These are phyloP conservation scores for Pseudochromis fuscus DNA, from an alignment of 2,797 vertebrate genomes.

Conservation along the genomic window DNA sequence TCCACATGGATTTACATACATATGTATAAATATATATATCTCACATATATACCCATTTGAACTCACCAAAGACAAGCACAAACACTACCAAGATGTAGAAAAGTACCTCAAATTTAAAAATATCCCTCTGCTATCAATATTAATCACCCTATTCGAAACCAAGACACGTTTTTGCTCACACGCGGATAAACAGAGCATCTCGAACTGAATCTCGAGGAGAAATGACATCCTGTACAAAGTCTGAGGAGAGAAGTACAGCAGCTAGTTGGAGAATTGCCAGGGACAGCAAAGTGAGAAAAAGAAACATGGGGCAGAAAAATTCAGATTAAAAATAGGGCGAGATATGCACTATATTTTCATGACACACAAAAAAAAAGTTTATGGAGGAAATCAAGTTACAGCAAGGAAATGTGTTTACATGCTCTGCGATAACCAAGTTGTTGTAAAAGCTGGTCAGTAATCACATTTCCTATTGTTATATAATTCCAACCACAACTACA, in stretches of 20 bases:
- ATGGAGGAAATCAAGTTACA: slow-evolving; percentile 6
- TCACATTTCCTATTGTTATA: neutral
- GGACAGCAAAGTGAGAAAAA: slow-evolving; percentile 12
- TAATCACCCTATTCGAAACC: slow-evolving; percentile 37
- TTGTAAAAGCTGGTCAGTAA: slow-evolving; percentile 22
- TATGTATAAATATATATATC: neutral
- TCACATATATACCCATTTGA: neutral
- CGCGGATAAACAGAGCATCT: slow-evolving; percentile 18
- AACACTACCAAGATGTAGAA: neutral
- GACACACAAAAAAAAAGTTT: neutral
- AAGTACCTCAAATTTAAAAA: slow-evolving; percentile 28
- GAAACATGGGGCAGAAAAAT: neutral
- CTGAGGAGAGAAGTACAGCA: slow-evolving; percentile 25
- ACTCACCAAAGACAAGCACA: neutral
- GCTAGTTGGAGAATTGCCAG: slow-evolving; percentile 11
- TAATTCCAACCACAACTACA: neutral
- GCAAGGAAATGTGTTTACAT: neutral
- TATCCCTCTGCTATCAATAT: slow-evolving; percentile 29
- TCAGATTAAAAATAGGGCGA: slow-evolving; percentile 11
- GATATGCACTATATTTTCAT: slow-evolving; percentile 9
- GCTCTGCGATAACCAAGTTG: neutral
- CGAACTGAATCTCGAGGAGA: slow-evolving; percentile 10
- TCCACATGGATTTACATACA: slow-evolving; percentile 19
- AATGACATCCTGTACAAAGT: slow-evolving; percentile 21
- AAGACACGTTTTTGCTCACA: slow-evolving; percentile 20